Percentiles rank a stretch among this genome's conserved stretches.
phyloP scores from a whole-genome alignment of 2,888 invertebrate genomes.

The Cremastobaeus sp. region DNA sequence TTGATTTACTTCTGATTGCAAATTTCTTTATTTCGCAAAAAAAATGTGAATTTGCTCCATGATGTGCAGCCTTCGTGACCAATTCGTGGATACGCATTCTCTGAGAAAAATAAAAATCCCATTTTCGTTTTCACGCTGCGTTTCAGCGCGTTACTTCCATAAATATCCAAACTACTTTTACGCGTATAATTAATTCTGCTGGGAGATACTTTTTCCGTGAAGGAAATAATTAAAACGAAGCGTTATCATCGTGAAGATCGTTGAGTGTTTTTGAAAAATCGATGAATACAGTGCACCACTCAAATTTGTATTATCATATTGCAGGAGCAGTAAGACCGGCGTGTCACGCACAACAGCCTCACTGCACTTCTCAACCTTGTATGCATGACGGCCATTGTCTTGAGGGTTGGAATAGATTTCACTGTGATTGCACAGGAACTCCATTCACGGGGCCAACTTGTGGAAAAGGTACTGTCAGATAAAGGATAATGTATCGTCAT shows the following conservation, averaged over 20 bases:
- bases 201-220: too few species aligned
- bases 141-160: too few species aligned
- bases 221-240: slow-evolving; percentile 25
- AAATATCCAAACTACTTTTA: too few species aligned
- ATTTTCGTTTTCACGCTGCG: too few species aligned
- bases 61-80: too few species aligned
- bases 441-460: slow-evolving; percentile 94
- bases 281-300: slow-evolving; percentile 36
- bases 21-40: too few species aligned
- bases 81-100: too few species aligned
- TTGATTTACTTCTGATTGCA: too few species aligned
- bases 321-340: slow-evolving; percentile 92
- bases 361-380: slow-evolving; percentile 92
- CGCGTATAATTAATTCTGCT: too few species aligned
- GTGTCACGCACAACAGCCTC: slow-evolving; percentile 88
- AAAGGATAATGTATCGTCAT: slow-evolving; percentile 10
- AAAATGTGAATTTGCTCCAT: too few species aligned
- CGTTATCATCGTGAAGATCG: slow-evolving; percentile 46
- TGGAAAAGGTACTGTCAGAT: slow-evolving; percentile 83
- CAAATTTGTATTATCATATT: slow-evolving; percentile 59
- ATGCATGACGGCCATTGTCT: slow-evolving; percentile 92
- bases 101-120: too few species aligned
- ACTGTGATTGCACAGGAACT: slow-evolving; percentile 95
- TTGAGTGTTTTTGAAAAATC: slow-evolving; percentile 33
- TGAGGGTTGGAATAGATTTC: slow-evolving; percentile 97